Percentiles rank a stretch among this genome's conserved stretches.
Evolutionary conservation across 1,140 invertebrate species (phyloP).

Genomic region (Lerema accius): DNA sequence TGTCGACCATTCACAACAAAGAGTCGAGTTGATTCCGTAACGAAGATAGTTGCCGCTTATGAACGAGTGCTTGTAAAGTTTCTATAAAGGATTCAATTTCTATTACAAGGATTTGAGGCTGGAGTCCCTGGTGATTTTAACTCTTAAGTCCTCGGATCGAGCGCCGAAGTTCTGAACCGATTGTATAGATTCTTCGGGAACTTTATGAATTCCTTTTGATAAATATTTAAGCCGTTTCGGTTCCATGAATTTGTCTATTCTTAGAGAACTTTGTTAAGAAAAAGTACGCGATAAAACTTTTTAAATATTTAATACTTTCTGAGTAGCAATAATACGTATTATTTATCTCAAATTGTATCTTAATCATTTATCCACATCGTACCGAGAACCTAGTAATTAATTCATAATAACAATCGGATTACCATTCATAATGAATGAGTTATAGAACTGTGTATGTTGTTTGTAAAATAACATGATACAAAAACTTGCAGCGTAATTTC

Average conservation of each 20-base stretch:
- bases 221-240: constrained; percentile 26
- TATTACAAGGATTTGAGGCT: constrained; percentile 26
- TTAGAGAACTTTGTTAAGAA: not conserved
- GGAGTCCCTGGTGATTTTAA: constrained; percentile 29
- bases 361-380: too few relatives aligned
- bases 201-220: constrained; percentile 29
- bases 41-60: constrained; percentile 11
- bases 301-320: not conserved
- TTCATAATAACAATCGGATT: too few relatives aligned
- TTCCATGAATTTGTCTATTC: constrained; percentile 5
- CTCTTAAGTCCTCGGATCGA: constrained; percentile 17
- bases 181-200: constrained; percentile 31
- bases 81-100: constrained; percentile 32
- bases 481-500: too few relatives aligned
- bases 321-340: not conserved
- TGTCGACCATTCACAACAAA: not conserved
- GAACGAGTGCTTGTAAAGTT: constrained; percentile 21
- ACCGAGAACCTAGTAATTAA: too few relatives aligned
- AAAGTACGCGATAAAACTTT: not conserved
- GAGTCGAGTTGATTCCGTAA: not conserved
- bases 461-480: too few relatives aligned
- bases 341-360: not conserved
- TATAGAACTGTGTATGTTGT: too few relatives aligned
- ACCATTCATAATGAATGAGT: too few relatives aligned
- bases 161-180: constrained; percentile 18